These are phyloP conservation scores for Notamacropus eugenii DNA, from an alignment of 2,797 vertebrate species.

Conservation along the genomic window DNA sequence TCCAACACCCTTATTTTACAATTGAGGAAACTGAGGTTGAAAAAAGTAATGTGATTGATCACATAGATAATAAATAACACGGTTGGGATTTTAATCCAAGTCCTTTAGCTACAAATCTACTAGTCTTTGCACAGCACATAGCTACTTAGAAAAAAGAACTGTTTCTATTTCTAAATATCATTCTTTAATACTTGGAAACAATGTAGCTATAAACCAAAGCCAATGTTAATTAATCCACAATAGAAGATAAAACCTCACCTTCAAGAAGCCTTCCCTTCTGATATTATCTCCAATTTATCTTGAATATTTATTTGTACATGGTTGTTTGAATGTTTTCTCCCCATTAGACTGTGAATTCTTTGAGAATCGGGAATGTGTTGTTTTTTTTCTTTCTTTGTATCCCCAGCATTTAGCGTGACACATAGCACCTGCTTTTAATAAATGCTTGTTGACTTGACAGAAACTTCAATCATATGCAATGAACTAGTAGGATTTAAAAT, in stretches of 20 bases:
- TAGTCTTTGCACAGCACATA: neutral
- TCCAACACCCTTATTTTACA: neutral
- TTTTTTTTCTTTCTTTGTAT: neutral
- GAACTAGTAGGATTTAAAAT: neutral
- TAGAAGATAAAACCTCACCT: slow-evolving; percentile 60
- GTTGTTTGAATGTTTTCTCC: neutral
- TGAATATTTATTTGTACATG: neutral
- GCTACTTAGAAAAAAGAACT: slow-evolving; percentile 48
- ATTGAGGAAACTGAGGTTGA: neutral
- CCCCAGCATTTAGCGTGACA: neutral
- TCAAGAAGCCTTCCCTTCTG: slow-evolving; percentile 22
- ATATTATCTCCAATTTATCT: neutral
- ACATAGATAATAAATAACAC: neutral
- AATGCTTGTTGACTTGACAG: neutral
- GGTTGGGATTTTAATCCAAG: neutral
- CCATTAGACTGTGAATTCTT: neutral
- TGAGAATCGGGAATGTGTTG: neutral
- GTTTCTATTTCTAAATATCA: slow-evolving; percentile 38
- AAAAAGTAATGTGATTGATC: neutral
- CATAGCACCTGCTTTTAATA: neutral
- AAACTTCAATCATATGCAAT: neutral
- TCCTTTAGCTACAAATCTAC: neutral
- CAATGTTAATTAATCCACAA: slow-evolving; percentile 16
- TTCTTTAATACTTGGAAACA: slow-evolving; percentile 51
- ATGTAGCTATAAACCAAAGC: neutral